These are phyloP conservation scores for Patella pellucida DNA, from an alignment of 2,888 invertebrate genomes.

Conservation along the genomic window DNA sequence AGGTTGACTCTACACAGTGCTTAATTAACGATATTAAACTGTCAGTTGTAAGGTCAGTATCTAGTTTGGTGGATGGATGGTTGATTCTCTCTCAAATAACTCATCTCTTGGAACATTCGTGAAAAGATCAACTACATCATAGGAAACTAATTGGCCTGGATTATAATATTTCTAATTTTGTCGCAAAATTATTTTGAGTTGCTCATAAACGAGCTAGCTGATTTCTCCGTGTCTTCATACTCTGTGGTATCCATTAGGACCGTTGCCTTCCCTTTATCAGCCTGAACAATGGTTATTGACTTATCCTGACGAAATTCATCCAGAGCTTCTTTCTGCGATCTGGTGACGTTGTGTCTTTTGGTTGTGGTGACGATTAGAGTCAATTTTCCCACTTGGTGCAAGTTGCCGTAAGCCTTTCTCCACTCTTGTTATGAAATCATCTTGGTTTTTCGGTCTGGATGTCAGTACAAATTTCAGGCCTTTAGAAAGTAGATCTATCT, in stretches of 20 bases:
- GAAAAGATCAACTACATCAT: neutral
- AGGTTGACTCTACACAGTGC: neutral
- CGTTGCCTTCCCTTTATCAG: neutral
- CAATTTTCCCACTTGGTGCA: neutral
- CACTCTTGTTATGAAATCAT: neutral
- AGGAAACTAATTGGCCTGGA: no score
- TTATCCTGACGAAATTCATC: neutral
- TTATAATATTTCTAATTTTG: no score
- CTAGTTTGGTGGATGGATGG: no score
- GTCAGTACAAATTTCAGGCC: no score
- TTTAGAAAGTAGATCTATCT: no score
- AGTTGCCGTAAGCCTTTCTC: neutral
- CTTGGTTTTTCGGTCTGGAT: neutral
- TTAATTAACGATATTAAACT: neutral
- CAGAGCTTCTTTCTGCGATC: neutral
- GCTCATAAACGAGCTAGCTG: no score
- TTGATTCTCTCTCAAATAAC: no score
- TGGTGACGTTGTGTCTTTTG: neutral
- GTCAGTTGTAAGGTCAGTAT: neutral
- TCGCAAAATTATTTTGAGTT: no score
- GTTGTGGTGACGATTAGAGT: neutral
- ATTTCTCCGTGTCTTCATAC: neutral
- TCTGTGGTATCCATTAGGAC: neutral
- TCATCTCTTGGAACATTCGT: neutral
- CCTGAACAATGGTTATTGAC: neutral